phyloP scores from a whole-genome alignment of 2,888 invertebrate species.

The Zonitis immaculata region DNA sequence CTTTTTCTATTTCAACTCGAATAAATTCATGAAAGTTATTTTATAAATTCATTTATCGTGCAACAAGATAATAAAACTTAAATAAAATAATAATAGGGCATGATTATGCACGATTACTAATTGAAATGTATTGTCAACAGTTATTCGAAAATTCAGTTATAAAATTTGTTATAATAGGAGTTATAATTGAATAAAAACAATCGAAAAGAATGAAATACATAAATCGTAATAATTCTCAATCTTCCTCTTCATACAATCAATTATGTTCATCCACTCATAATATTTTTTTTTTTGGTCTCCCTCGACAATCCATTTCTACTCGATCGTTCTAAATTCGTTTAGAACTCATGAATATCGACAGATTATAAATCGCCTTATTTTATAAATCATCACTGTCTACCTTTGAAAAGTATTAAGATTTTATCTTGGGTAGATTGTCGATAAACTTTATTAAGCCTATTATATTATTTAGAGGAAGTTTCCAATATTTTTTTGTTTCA shows the following conservation, averaged over 20 bases:
- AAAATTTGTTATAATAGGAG: neutral
- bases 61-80: too few relatives aligned
- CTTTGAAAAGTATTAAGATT: slow-evolving; percentile 37
- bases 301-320: neutral
- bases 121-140: too few relatives aligned
- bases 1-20: neutral
- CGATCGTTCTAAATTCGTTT: neutral
- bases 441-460: slow-evolving; percentile 6
- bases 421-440: slow-evolving; percentile 26
- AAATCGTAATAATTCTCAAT: slow-evolving; percentile 35
- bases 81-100: too few relatives aligned
- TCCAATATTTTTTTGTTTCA: neutral
- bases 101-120: too few relatives aligned
- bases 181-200: too few relatives aligned
- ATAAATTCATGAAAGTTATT: too few relatives aligned
- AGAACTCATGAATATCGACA: slow-evolving; percentile 36
- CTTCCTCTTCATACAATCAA: slow-evolving; percentile 40
- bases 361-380: slow-evolving; percentile 41
- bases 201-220: slow-evolving; percentile 25
- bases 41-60: too few relatives aligned
- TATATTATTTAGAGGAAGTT: neutral
- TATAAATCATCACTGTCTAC: slow-evolving; percentile 40
- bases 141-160: too few relatives aligned
- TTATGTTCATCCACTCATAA: slow-evolving; percentile 35
- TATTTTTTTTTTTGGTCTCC: slow-evolving; percentile 29